These are phyloP conservation scores for Drosophila limbata DNA, from an alignment of 2,888 invertebrate species.

Conservation along the genomic window DNA sequence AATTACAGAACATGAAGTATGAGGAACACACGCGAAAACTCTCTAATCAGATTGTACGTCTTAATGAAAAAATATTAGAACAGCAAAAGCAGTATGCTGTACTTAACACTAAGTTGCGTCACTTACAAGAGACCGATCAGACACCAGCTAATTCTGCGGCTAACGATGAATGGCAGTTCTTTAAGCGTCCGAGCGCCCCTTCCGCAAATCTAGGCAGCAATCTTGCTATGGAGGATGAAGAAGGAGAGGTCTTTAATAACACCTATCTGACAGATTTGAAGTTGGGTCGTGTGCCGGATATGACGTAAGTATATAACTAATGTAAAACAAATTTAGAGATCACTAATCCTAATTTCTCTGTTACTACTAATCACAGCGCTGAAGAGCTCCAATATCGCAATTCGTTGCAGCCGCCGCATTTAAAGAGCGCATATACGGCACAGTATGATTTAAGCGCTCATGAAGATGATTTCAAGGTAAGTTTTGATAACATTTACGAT, in stretches of 20 bases:
- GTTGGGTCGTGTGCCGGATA: constrained; percentile 86
- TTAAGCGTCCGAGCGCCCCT: constrained; percentile 70
- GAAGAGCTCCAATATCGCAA: constrained; percentile 92
- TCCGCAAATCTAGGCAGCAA: constrained; percentile 82
- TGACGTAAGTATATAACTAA: constrained; percentile 55
- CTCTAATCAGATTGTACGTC: constrained; percentile 81
- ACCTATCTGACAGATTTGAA: constrained; percentile 90
- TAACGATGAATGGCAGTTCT: constrained; percentile 47
- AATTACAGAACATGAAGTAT: constrained; percentile 77
- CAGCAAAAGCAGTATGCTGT: constrained; percentile 83
- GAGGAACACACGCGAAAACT: constrained; percentile 83
- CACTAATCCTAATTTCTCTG: neutral
- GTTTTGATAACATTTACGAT: constrained; percentile 31
- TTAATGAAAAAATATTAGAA: constrained; percentile 84
- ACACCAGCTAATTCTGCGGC: neutral
- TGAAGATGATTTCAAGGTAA: constrained; percentile 90
- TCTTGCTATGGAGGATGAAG: constrained; percentile 93
- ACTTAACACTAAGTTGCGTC: constrained; percentile 81
- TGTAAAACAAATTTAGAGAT: constrained; percentile 62
- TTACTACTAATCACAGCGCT: constrained; percentile 76
- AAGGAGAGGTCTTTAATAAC: constrained; percentile 93
- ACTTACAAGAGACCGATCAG: constrained; percentile 62
- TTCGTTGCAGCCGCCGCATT: constrained; percentile 93
- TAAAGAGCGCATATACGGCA: constrained; percentile 93
- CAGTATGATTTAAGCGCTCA: constrained; percentile 90